Conservation (phyloP, 1,140 invertebrate species). For the Pteromalus puparum region DNA sequence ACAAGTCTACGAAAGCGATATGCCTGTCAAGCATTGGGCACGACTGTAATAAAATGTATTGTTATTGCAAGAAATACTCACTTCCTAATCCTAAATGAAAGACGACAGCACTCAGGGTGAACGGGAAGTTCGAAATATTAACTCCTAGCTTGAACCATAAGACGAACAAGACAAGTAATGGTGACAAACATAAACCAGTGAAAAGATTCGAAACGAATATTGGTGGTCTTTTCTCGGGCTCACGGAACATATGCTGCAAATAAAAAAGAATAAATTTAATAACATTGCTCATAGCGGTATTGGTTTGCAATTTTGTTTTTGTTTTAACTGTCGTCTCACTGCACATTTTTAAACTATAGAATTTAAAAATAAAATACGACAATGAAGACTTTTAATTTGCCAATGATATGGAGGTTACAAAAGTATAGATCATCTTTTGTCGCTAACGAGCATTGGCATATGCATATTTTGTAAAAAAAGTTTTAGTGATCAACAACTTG, state of each 20-base stretch:
- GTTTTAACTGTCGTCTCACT: neutral
- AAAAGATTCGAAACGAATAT: slow-evolving; percentile 92
- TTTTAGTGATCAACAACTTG: neutral
- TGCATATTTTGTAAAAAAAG: neutral
- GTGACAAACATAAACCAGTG: slow-evolving; percentile 88
- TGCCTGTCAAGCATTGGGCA: slow-evolving; percentile 66
- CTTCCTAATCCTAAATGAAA: slow-evolving; percentile 91
- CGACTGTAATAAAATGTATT: neutral
- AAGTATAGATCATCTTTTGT: slow-evolving; percentile 59
- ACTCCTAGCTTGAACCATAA: slow-evolving; percentile 93
- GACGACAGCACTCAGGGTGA: slow-evolving; percentile 84
- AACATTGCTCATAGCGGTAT: neutral
- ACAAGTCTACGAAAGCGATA: slow-evolving; percentile 53
- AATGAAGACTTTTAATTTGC: slow-evolving; percentile 61
- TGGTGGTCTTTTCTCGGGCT: slow-evolving; percentile 93
- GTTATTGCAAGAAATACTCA: slow-evolving; percentile 66
- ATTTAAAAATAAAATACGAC: slow-evolving; percentile 44
- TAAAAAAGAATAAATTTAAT: slow-evolving; percentile 20
- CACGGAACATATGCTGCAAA: slow-evolving; percentile 91
- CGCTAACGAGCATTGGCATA: slow-evolving; percentile 71
- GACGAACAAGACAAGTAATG: slow-evolving; percentile 88
- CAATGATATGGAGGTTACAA: slow-evolving; percentile 71
- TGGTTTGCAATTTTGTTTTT: neutral
- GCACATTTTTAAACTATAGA: slow-evolving; percentile 6
- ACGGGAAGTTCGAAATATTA: slow-evolving; percentile 91